Percentiles rank a stretch among this genome's conserved stretches.
These are phyloP conservation scores for Dendrocincla tyrannina DNA, from an alignment of 2,797 vertebrate species.

Conservation along the genomic window DNA sequence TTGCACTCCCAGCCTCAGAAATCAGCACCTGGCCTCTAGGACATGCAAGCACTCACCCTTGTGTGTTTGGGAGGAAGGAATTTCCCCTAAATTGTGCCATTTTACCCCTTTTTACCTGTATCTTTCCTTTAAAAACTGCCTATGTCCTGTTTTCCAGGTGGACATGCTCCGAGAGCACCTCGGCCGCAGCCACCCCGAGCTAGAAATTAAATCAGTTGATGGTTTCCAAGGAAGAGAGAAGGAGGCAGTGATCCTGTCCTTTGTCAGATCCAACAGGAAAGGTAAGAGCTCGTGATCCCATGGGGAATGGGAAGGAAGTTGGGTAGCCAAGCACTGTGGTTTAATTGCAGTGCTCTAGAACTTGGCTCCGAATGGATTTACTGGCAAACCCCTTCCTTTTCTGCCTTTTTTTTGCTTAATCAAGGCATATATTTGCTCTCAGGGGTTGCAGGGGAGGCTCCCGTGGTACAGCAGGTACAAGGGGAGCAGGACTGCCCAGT, in stretches of 20 bases:
- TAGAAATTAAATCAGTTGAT: constrained; percentile 95
- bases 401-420: background rate
- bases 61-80: background rate
- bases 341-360: background rate
- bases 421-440: background rate
- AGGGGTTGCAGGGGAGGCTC: background rate
- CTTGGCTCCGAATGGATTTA: background rate
- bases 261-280: constrained; percentile 94
- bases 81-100: fast-evolving
- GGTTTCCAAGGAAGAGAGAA: constrained; percentile 98
- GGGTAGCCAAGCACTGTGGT: background rate
- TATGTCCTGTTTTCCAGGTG: constrained; percentile 77
- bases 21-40: background rate
- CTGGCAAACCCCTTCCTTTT: background rate
- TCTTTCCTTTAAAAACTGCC: background rate
- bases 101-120: background rate
- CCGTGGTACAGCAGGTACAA: background rate
- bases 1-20: background rate
- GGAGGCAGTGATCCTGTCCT: constrained; percentile 90
- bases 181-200: constrained; percentile 79
- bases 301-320: fast-evolving
- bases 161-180: constrained; percentile 92
- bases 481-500: background rate
- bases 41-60: fast-evolving
- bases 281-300: constrained; percentile 62